Base-by-base conservation (phyloP, 2,797 vertebrate genomes). In the Melanotaenia maccullochi region DNA sequence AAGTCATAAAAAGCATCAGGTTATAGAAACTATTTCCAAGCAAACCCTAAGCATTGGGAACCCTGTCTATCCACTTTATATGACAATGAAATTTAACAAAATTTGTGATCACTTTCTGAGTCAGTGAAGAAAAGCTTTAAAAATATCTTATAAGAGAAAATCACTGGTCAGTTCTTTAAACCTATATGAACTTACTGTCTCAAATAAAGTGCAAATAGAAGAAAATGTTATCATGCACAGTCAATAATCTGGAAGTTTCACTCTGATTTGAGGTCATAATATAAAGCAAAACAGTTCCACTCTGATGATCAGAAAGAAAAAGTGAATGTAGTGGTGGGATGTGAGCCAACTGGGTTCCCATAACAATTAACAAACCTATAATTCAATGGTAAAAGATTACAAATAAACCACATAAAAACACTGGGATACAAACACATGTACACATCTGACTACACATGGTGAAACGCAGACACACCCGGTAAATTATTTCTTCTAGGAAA, bases 351-450 rank as follows among this genome's bases (percentile, higher is more conserved):
- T 24, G 24, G 40, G 18, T 35, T 71, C 63, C n/a, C 33, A 20
- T 35, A 32, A 55, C 65, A 49, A 42, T 73, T 70, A 71, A 71
- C 68, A 32, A 25, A 77, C 63, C 58, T 75, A 59, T 28, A 79
- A 78, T 71, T 85, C 65, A 70, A 40, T 33, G 25, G 32, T 76
- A 67, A 85, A 86, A 90, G 79, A 76, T 82, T 80, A 86, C 36
- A 83, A 83, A 81, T 87, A 69, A 89, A 75, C 90, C 82, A 85
- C 76, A 72, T 60, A 49, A 70, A 85, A 78, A 82, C 14, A 1
- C 1, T 6, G 35, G 59, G 71, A 78, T 68, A 24, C 42, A 65
- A 49, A 56, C 49, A 12, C 67, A 78, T n/a, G 18, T 66, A 74
- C 65, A 74, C 30, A 74, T 65, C 61, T 55, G 69, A 13, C n/a